phyloP scores from a whole-genome alignment of 1,140 invertebrate genomes.

The Zophobas atratus region DNA sequence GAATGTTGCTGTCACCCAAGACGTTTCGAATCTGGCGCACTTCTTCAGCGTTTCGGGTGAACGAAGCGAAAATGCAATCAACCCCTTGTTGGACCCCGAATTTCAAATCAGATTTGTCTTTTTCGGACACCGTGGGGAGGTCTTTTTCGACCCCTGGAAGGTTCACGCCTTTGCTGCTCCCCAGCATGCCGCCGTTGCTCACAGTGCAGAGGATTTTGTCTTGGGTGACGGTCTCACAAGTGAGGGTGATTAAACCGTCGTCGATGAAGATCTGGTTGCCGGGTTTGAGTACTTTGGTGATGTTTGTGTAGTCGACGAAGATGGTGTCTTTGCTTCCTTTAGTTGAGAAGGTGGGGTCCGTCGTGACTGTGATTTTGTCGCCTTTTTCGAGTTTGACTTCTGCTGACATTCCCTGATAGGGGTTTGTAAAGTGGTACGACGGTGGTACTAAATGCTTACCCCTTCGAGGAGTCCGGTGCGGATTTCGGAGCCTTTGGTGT shows the following conservation, averaged over 20 bases:
- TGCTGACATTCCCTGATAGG: conserved; percentile 22
- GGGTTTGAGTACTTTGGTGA: conserved; percentile 80
- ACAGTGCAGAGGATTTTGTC: conserved; percentile 71
- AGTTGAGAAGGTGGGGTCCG: conserved; percentile 80
- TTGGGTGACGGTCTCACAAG: conserved; percentile 76
- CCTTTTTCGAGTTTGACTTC: conserved; percentile 73
- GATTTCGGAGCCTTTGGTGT: conserved; percentile 87
- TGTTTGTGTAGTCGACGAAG: conserved; percentile 87
- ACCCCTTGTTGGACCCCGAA: conserved; percentile 85
- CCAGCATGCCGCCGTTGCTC: conserved; percentile 70
- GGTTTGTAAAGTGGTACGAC: not conserved
- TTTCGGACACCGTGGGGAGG: conserved; percentile 85
- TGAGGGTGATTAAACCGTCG: conserved; percentile 74
- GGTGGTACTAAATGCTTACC: not conserved
- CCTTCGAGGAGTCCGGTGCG: conserved; percentile 81
- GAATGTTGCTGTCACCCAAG: conserved; percentile 73
- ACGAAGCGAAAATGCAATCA: conserved; percentile 68
- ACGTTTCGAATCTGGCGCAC: conserved; percentile 72
- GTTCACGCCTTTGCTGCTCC: conserved; percentile 75
- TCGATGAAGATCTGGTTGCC: conserved; percentile 82
- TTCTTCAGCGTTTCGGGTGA: conserved; percentile 88
- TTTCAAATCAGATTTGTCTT: conserved; percentile 80
- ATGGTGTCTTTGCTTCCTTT: conserved; percentile 79
- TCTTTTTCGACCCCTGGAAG: conserved; percentile 85
- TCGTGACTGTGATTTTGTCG: conserved; percentile 79